Evolutionary conservation across 2,888 invertebrate species (phyloP).

Genomic region (Phyto melanocephala): DNA sequence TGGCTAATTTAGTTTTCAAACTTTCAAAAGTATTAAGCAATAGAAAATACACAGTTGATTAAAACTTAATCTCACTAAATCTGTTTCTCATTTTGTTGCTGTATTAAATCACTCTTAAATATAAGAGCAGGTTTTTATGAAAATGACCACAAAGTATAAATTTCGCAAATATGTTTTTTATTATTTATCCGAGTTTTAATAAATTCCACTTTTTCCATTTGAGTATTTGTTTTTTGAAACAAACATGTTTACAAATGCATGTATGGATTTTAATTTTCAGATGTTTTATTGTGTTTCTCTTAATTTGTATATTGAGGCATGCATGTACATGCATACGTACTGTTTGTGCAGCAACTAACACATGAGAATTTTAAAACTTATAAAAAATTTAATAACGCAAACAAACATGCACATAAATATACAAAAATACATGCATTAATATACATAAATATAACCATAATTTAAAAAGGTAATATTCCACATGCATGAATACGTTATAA

Average conservation of each 20-base stretch:
- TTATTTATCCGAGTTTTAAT: slow-evolving; percentile 17
- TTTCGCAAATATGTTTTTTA: slow-evolving; percentile 21
- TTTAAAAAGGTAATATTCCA: slow-evolving; percentile 8
- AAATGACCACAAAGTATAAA: slow-evolving; percentile 24
- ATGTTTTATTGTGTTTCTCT: background rate
- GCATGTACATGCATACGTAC: too few relatives aligned
- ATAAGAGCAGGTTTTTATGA: slow-evolving; percentile 1
- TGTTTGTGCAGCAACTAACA: too few relatives aligned
- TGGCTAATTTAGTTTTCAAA: too few relatives aligned
- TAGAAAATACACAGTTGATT: too few relatives aligned
- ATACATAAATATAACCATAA: background rate
- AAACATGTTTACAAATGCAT: too few relatives aligned
- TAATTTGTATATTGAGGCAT: background rate
- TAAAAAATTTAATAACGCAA: background rate
- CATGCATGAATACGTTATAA: background rate
- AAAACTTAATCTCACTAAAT: too few relatives aligned
- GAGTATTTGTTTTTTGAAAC: background rate
- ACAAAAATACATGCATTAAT: background rate
- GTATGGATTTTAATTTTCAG: background rate
- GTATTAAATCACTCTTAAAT: background rate
- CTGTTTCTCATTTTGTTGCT: background rate
- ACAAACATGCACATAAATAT: background rate
- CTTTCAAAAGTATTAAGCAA: too few relatives aligned
- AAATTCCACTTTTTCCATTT: slow-evolving; percentile 1
- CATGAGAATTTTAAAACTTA: too few relatives aligned